Base-by-base conservation (phyloP, 2,113 vertebrate species). In the Carassius carassius region DNA sequence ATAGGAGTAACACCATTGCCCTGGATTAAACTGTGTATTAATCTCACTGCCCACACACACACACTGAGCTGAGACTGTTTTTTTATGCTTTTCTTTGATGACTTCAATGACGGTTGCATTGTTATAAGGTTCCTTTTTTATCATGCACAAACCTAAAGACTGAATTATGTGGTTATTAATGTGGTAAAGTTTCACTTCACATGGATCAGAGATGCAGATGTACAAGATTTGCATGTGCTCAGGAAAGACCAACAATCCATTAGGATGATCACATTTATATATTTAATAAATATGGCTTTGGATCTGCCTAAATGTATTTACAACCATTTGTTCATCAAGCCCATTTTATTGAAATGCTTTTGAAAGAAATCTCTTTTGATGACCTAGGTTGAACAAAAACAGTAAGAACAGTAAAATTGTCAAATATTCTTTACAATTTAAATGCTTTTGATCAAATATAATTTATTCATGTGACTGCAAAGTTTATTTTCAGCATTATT, bases 1-100 rank as follows among this genome's bases (percentile, higher is more conserved):
- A 49, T 41, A 2, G 3, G 41, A 83, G 74, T 29, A 86, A 84
- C 67, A 86, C 62, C 13, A 58, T 87, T 83, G 70, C 84, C 76
- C 77, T 84, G 76, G 75, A 81, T 78, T 81, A 77, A 78, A 35
- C 79, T 65, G n/a, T 47, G 13, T 37, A 49, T 83, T 83, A 49
- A 70, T 86, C 87, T 62, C 17, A 41, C 32, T 70, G 67, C 56
- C 56, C 21, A 60, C 56, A 60, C 56, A 60, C 56, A 60, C 56
- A 60, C 56, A 60, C 56, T 10, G 56, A n/a, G 56, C 19, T 21
- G 8, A 60, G 56, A n/a, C 56, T 21, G 9, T 60, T 60, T 58
- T 60, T 60, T 58, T 17, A 60, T 60, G 21, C 56, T 10, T 10
- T 8, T 58, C 19, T 21, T 58, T 58, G 54, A 21, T 60, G 56